Evolutionary conservation across 2,113 vertebrate species (phyloP), one percentile per base, ranked within the genome.

Genomic region (Ptilorrhoa leucosticta): DNA sequence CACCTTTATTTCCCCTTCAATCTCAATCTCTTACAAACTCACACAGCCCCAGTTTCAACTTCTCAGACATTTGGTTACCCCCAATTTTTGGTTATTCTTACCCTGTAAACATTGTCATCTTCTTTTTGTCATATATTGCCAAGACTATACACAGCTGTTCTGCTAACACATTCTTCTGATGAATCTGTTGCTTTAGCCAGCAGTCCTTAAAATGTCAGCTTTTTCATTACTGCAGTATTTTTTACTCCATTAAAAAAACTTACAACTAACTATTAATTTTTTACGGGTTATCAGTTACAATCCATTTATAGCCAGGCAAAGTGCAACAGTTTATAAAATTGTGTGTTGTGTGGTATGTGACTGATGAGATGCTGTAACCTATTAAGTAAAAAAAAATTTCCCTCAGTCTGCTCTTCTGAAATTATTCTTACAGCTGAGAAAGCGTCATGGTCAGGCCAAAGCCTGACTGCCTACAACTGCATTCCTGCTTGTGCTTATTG

Each of bases 281-380:
- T 95, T 81, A 95, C 77, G 60, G 44, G 17, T 92, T 95, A 94
- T 92, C 94, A 92, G 83, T 84, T 92, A 83, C 80, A 89, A 94
- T 66, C 51, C 89, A 89, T 93, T 95, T 86, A 86, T 81, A 95
- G 16, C 64, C 80, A 75, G 54, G 56, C 83, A 78, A 93, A 94
- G 51, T 81, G 68, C 56, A 94, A 86, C 86, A 83, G 83, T 86
- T 96, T 72, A 86, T 77, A 94, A 95, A 86, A 94, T 20, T 24
- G 13, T 50, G 56, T 76, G 42, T 80, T 88, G 79, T 65, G 27
- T 70, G 30, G 10, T 61, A 86, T 63, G 51, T 50, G 64, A 92
- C 58, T 66, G 80, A 96, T 83, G 64, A 86, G 68, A 66, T 63
- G 51, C 27, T 83, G 33, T 54, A 81, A 94, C 63, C 73, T 47